Percentiles rank a stretch among this genome's conserved stretches.
phyloP scores from a whole-genome alignment of 1,140 invertebrate species.

The Macrocentrus cingulum region DNA sequence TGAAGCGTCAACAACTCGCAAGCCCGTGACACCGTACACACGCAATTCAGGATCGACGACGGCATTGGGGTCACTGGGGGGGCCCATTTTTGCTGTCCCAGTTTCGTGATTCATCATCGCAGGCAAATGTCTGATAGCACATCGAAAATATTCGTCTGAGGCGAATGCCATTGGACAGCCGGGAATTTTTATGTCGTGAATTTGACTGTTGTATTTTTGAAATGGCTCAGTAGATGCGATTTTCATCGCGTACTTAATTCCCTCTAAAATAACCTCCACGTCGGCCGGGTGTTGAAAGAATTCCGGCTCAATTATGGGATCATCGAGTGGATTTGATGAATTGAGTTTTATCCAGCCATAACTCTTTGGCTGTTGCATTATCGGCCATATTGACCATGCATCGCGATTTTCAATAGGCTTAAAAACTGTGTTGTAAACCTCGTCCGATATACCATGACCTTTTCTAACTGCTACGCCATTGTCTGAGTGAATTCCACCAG shows the following conservation, averaged over 20 bases:
- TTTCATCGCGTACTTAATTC: slow-evolving; percentile 63
- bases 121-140: slow-evolving; percentile 67
- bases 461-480: slow-evolving; percentile 63
- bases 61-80: slow-evolving; percentile 63
- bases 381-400: slow-evolving; percentile 55
- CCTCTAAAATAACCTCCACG: slow-evolving; percentile 65
- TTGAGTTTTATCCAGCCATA: slow-evolving; percentile 70
- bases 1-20: slow-evolving; percentile 77
- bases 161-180: slow-evolving; percentile 63
- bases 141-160: slow-evolving; percentile 73
- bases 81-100: slow-evolving; percentile 78
- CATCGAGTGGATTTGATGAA: slow-evolving; percentile 68
- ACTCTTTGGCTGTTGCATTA: slow-evolving; percentile 67
- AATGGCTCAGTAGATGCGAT: slow-evolving; percentile 62
- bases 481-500: slow-evolving; percentile 64
- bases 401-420: slow-evolving; percentile 57
- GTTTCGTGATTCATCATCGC: slow-evolving; percentile 71
- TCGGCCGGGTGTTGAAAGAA: slow-evolving; percentile 72
- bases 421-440: slow-evolving; percentile 47
- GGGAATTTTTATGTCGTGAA: slow-evolving; percentile 63
- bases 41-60: slow-evolving; percentile 74
- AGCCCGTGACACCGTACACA: slow-evolving; percentile 68
- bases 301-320: slow-evolving; percentile 82
- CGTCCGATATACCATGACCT: slow-evolving; percentile 57
- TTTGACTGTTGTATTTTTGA: slow-evolving; percentile 60